Conservation (phyloP, 2,888 invertebrate genomes). For the Erannis defoliaria region DNA sequence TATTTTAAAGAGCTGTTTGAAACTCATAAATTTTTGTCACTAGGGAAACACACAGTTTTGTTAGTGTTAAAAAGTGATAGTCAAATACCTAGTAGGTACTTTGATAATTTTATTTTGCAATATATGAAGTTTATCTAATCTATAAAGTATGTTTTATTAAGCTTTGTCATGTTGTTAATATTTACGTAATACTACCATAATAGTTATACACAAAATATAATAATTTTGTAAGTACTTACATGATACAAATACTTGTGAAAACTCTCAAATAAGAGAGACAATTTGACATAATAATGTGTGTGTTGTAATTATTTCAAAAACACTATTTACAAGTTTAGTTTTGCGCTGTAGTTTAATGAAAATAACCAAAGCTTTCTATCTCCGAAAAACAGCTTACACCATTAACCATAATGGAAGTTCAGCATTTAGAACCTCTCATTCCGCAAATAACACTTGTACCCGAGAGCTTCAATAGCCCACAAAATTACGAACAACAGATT, state of each 20-base stretch:
- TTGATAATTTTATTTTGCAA: no score
- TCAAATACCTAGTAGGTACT: no score
- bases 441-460: conserved; percentile 51
- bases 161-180: no score
- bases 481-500: conserved; percentile 67
- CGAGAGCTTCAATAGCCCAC: conserved; percentile 54
- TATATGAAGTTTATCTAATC: no score
- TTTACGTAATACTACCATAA: no score
- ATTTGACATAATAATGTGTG: background rate
- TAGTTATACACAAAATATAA: no score
- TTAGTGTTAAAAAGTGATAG: no score
- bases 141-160: no score
- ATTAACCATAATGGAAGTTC: conserved; percentile 45
- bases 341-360: conserved; percentile 16
- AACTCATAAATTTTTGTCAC: no score
- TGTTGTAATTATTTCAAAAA: background rate
- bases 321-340: conserved; percentile 7
- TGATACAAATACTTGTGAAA: background rate
- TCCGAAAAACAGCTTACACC: conserved; percentile 37
- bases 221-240: no score
- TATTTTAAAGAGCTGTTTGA: no score
- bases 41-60: no score
- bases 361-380: conserved; percentile 29
- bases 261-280: background rate
- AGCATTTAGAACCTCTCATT: conserved; percentile 50